Conservation (phyloP, 2,888 invertebrate species). For the Pterobdella sp. region DNA sequence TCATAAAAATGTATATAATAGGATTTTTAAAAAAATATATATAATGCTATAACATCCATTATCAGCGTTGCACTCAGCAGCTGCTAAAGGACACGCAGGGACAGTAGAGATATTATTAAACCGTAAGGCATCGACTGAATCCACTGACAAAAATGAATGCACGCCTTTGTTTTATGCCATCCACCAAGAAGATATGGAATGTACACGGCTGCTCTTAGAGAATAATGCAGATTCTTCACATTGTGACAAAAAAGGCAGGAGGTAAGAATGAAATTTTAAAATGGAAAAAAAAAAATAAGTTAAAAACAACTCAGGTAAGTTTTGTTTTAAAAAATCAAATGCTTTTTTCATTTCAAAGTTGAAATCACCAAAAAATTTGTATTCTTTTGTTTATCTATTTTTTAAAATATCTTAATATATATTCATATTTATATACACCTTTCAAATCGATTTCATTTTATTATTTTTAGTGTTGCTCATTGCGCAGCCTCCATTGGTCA, state of each 20-base stretch:
- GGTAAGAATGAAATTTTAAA: conserved; percentile 52
- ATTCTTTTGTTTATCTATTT: too few species aligned
- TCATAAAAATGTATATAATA: too few species aligned
- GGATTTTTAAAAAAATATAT: too few species aligned
- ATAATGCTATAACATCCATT: too few species aligned
- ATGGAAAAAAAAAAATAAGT: background rate
- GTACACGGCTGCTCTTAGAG: conserved; percentile 77
- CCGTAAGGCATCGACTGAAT: conserved; percentile 72
- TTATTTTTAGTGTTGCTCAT: conserved; percentile 77
- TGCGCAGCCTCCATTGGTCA: conserved; percentile 94
- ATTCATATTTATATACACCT: too few species aligned
- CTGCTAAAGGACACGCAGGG: conserved; percentile 86
- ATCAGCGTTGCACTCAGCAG: conserved; percentile 86
- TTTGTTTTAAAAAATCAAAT: too few species aligned
- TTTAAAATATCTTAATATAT: too few species aligned
- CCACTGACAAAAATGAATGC: conserved; percentile 85
- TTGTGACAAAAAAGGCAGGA: conserved; percentile 83
- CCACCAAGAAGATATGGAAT: conserved; percentile 87
- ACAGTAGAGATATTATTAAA: conserved; percentile 80
- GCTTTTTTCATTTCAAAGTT: too few species aligned
- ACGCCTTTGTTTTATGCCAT: conserved; percentile 93
- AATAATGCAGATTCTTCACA: conserved; percentile 78
- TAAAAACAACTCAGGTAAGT: too few species aligned
- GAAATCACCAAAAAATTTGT: too few species aligned
- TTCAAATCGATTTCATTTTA: too few species aligned